A percentile compares a stretch with the other conserved stretches of the same genome.
These are phyloP conservation scores for Chalcis sispes DNA, from an alignment of 2,888 invertebrate genomes.

Conservation along the genomic window DNA sequence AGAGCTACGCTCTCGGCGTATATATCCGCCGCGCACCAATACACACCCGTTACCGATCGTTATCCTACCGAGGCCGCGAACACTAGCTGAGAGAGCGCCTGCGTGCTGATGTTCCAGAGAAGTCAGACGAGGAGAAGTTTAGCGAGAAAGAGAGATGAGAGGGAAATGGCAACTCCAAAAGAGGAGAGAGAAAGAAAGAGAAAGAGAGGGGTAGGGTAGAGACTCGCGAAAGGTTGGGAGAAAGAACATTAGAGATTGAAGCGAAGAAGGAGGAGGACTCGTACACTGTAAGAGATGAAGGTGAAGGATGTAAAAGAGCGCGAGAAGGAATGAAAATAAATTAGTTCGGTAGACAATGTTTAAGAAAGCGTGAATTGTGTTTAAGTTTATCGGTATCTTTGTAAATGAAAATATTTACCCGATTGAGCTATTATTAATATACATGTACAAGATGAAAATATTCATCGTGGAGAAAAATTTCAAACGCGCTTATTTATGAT, in stretches of 20 bases:
- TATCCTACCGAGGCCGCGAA: slow-evolving; percentile 52
- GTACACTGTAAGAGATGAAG: slow-evolving; percentile 12
- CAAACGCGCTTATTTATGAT: no score
- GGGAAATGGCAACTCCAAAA: background rate
- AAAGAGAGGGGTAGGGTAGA: slow-evolving; percentile 19
- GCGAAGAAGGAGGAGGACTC: background rate
- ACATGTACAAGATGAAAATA: no score
- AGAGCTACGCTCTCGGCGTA: background rate
- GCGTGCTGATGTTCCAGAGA: slow-evolving; percentile 10
- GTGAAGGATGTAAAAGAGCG: background rate
- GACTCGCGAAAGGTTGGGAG: slow-evolving; percentile 9
- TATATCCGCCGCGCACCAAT: no score
- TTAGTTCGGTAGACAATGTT: no score
- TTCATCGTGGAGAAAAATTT: no score
- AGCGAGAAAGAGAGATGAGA: background rate
- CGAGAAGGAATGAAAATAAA: no score
- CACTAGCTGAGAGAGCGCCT: background rate
- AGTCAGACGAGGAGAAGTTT: slow-evolving; percentile 33
- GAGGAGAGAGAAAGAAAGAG: slow-evolving; percentile 8
- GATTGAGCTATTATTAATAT: no score
- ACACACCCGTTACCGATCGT: slow-evolving; percentile 51
- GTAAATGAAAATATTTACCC: no score
- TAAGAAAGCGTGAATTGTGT: no score
- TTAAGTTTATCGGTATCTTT: no score
- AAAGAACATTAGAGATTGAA: no score